These are phyloP conservation scores for Elephas maximus DNA, from an alignment of 2,113 vertebrate genomes.

Conservation along the genomic window DNA sequence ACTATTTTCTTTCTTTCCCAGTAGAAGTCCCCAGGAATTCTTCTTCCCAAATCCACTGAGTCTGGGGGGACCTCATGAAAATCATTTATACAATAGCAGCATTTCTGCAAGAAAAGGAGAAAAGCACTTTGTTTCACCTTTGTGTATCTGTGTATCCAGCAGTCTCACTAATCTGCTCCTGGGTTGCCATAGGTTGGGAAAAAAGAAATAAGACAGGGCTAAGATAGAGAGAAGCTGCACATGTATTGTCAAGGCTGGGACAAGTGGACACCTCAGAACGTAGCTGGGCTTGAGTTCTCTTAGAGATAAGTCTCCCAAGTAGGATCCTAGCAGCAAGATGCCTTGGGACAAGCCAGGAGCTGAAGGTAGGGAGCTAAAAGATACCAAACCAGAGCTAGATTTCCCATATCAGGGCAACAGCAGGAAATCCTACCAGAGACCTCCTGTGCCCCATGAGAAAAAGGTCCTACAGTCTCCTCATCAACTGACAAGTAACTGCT, in stretches of 20 bases:
- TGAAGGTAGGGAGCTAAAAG: not conserved
- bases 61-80: not conserved
- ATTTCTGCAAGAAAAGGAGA: not conserved
- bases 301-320: not conserved
- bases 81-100: not conserved
- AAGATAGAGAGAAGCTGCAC: not conserved
- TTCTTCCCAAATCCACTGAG: not conserved
- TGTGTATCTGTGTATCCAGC: not conserved
- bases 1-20: not conserved
- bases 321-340: not conserved
- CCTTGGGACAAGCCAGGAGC: not conserved
- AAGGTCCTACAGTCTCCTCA: not conserved
- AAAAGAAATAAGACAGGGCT: not conserved
- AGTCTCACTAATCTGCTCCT: not conserved
- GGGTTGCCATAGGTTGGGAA: not conserved
- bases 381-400: not conserved
- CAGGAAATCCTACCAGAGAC: not conserved
- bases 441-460: not conserved
- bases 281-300: not conserved
- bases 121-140: not conserved
- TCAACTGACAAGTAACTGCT: not conserved
- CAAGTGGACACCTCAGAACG: not conserved
- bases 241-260: not conserved
- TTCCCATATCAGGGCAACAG: not conserved
- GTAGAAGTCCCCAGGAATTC: not conserved